Evolutionary conservation across 1,140 invertebrate species (phyloP).

Genomic region (Drosophila azteca): DNA sequence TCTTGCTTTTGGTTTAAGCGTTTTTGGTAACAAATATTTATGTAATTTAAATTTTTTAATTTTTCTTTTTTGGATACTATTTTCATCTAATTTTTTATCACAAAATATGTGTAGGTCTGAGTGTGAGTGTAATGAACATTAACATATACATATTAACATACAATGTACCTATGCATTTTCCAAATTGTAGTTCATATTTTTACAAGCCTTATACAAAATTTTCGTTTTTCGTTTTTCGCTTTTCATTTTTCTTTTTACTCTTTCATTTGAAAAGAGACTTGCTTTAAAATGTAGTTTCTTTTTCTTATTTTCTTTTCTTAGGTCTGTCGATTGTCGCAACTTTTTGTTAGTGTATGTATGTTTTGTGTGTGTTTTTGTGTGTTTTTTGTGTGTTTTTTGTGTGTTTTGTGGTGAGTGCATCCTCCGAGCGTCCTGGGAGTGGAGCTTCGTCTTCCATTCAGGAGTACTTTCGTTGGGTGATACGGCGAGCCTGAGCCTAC

Average conservation of each 20-base stretch:
- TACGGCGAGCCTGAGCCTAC: slow-evolving; percentile 21
- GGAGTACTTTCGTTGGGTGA: slow-evolving; percentile 20
- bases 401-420: background rate
- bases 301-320: slow-evolving; percentile 20
- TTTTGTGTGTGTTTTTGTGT: slow-evolving; percentile 4
- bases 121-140: slow-evolving; percentile 19
- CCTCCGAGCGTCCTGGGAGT: background rate
- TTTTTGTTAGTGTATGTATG: slow-evolving; percentile 40
- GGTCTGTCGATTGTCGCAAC: slow-evolving; percentile 44
- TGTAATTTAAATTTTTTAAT: background rate
- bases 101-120: slow-evolving; percentile 33
- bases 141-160: slow-evolving; percentile 6
- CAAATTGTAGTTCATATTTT: slow-evolving; percentile 29
- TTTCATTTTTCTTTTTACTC: slow-evolving; percentile 12
- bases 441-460: too few species aligned
- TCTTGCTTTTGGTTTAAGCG: slow-evolving; percentile 8
- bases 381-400: slow-evolving; percentile 7
- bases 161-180: slow-evolving; percentile 7
- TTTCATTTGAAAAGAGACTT: background rate
- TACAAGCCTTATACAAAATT: slow-evolving; percentile 32
- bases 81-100: slow-evolving; percentile 40
- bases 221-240: slow-evolving; percentile 9
- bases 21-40: slow-evolving; percentile 46
- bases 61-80: slow-evolving; percentile 12
- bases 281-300: background rate